Evolutionary conservation across 2,113 vertebrate species (phyloP), one percentile per base, ranked within the genome.

Genomic region (Euleptes europaea): DNA sequence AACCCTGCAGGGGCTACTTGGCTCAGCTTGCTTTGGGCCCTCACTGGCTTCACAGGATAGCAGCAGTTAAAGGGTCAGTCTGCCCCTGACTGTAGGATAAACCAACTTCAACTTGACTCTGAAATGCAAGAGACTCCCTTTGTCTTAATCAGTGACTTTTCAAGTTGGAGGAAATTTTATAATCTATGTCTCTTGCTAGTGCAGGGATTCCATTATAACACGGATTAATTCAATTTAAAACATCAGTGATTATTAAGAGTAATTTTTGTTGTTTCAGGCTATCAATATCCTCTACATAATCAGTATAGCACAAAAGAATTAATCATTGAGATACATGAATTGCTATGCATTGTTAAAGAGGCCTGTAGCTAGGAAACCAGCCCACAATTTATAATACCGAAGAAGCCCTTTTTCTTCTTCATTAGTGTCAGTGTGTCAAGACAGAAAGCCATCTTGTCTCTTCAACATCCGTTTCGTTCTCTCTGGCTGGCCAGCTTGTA

Each of bases 241-340:
- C 51, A 78, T 40, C 51, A 78, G 38, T 60, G 76, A 60, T 60
- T 38, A 78, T 60, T 78, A n/a, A 60, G 21, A 78, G 33, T 84
- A 74, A 92, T 89, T 76, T 78, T 73, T 89, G 82, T 77, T 91
- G 79, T 84, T 77, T 89, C 86, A 67, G 92, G 73, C 65, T 87
- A 78, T 42, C 85, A 88, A 79, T 31, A 84, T 83, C 75, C 84
- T 85, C 38, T 72, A 69, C n/a, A 71, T 92, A 91, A 90, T 86
- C 33, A 51, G 74, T 79, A 87, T 92, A 86, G 82, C 44, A 66
- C 38, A 60, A 75, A 74, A 38, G 80, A 77, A 89, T 84, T 83
- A 49, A 26, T 84, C 54, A 84, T 67, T 85, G 86, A 63, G 82
- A 9, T 75, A 83, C 9, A 38, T 47, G 81, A 91, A 80, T 80